phyloP scores from a whole-genome alignment of 2,888 invertebrate genomes.

The Xestia sexstrigata region DNA sequence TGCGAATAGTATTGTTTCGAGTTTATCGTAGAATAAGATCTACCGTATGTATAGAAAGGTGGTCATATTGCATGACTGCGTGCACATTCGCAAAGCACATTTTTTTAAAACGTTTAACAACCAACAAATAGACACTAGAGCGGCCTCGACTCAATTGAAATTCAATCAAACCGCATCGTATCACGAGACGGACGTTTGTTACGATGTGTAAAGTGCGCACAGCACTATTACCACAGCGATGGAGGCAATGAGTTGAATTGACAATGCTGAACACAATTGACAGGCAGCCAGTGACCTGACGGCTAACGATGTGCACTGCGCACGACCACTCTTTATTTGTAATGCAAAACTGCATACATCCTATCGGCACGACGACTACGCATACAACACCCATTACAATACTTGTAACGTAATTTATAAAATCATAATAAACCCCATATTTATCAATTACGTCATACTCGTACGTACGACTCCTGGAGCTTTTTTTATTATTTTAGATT shows the following conservation, averaged over 20 bases:
- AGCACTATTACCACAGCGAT: conserved; percentile 72
- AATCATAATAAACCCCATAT: conserved; percentile 40
- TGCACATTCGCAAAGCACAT: conserved; percentile 70
- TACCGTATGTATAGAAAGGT: conserved; percentile 67
- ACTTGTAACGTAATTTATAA: conserved; percentile 33
- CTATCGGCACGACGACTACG: conserved; percentile 74
- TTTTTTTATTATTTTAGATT: conserved; percentile 41
- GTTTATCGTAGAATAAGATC: conserved; percentile 51
- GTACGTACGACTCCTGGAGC: conserved; percentile 34
- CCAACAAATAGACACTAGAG: conserved; percentile 65
- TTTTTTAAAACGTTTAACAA: conserved; percentile 72
- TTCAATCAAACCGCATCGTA: conserved; percentile 75
- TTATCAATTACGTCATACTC: conserved; percentile 55
- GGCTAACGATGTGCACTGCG: conserved; percentile 71
- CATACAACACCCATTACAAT: conserved; percentile 58
- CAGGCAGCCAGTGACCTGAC: conserved; percentile 76
- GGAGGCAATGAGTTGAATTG: conserved; percentile 78
- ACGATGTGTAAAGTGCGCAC: conserved; percentile 69
- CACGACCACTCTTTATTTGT: conserved; percentile 81
- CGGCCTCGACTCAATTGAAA: conserved; percentile 78
- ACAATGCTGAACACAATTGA: conserved; percentile 77
- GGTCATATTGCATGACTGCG: conserved; percentile 72
- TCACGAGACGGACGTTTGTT: conserved; percentile 67
- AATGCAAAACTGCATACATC: conserved; percentile 85
- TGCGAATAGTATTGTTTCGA: conserved; percentile 45